phyloP scores from a whole-genome alignment of 2,797 vertebrate species.

The Tympanoctomys barrerae region DNA sequence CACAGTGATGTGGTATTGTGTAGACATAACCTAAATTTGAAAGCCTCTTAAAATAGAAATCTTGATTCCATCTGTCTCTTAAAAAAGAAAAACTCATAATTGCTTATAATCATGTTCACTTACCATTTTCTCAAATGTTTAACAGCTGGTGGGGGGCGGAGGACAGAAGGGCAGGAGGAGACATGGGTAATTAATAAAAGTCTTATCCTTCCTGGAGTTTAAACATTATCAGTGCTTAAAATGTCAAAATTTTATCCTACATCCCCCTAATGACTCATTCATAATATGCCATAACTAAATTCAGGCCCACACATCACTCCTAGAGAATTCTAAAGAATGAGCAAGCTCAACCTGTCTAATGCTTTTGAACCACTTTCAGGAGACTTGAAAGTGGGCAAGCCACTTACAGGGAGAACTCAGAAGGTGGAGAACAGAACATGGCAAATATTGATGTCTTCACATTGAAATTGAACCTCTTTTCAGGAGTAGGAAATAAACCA shows the following conservation, averaged over 20 bases:
- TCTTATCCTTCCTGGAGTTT: constrained; percentile 66
- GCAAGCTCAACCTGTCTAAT: neutral
- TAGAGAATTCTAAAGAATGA: neutral
- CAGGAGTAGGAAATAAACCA: constrained; percentile 5
- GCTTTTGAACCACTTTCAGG: neutral
- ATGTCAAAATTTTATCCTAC: constrained; percentile 64
- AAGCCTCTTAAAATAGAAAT: constrained; percentile 73
- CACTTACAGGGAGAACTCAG: neutral
- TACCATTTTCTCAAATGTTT: constrained; percentile 77
- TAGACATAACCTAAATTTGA: constrained; percentile 74
- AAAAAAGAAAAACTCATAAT: constrained; percentile 77
- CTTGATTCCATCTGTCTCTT: constrained; percentile 79
- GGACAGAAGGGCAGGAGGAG: constrained; percentile 67
- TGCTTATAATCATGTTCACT: constrained; percentile 77
- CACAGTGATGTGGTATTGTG: constrained; percentile 48
- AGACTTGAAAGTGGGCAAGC: neutral
- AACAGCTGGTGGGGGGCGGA: constrained; percentile 71
- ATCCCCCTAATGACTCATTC: neutral
- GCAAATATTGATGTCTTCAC: constrained; percentile 47
- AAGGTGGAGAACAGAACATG: neutral
- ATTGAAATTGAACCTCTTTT: constrained; percentile 48
- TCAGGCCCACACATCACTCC: neutral
- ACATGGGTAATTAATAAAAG: constrained; percentile 76
- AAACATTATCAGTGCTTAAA: constrained; percentile 70
- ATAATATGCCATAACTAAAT: constrained; percentile 1